Conservation (phyloP, 2,113 vertebrate genomes). For the Serinus canaria region DNA sequence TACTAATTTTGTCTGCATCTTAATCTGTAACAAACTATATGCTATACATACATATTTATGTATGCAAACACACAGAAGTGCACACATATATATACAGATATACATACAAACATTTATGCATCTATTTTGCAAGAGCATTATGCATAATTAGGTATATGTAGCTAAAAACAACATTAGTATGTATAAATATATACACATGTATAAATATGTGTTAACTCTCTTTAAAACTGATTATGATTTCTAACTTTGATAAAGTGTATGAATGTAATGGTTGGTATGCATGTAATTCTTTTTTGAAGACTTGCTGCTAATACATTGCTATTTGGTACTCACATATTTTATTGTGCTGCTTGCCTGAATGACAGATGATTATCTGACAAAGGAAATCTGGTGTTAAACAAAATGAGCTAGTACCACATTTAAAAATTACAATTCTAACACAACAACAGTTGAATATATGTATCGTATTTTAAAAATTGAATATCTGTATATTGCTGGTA, state of each 20-base stretch:
- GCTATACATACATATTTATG: background rate
- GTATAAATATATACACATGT: background rate
- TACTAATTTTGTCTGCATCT: background rate
- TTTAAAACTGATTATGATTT: conserved; percentile 61
- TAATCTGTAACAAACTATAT: background rate
- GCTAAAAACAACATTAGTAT: background rate
- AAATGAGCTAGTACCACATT: conserved; percentile 72
- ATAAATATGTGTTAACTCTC: conserved; percentile 35
- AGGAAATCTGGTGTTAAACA: conserved; percentile 74
- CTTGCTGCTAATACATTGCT: conserved; percentile 44
- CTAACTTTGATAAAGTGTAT: conserved; percentile 24
- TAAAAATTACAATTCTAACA: conserved; percentile 56
- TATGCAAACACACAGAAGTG: background rate
- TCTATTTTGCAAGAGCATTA: conserved; percentile 42
- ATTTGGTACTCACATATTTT: conserved; percentile 64
- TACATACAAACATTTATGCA: background rate
- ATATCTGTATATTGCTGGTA: conserved; percentile 77
- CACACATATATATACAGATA: background rate
- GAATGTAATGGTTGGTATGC: background rate
- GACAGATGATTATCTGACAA: conserved; percentile 80
- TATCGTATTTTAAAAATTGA: conserved; percentile 76
- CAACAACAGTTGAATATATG: conserved; percentile 73
- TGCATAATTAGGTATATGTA: conserved; percentile 15
- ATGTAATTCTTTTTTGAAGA: conserved; percentile 28
- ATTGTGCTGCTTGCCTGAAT: conserved; percentile 40